Evolutionary conservation across 2,888 invertebrate species (phyloP).

Genomic region (Eucera pruinosa): DNA sequence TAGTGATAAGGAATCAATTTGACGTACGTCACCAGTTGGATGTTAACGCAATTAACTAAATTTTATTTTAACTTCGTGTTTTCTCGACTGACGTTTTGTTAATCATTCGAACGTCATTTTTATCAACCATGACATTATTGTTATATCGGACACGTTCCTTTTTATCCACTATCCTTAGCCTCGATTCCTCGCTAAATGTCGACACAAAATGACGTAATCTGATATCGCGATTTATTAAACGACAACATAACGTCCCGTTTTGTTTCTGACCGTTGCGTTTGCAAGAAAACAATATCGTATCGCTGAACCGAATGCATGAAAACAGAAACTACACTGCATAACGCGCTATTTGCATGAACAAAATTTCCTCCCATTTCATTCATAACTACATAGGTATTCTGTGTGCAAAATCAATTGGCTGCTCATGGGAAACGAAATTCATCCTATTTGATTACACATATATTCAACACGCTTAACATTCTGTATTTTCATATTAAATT

Average conservation of each 20-base stretch:
- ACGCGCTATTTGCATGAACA: not conserved
- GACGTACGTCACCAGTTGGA: no score
- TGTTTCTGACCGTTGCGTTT: not conserved
- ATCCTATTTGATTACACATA: no score
- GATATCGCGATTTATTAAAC: constrained; percentile 7
- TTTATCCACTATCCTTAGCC: not conserved
- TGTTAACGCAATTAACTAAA: no score
- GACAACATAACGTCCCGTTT: not conserved
- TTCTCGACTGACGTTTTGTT: no score
- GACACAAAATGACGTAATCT: constrained; percentile 1
- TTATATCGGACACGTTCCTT: not conserved
- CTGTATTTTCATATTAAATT: no score
- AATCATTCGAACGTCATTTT: not conserved
- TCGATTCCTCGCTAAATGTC: not conserved
- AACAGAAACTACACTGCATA: not conserved
- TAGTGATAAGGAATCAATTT: no score
- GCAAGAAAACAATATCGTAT: constrained; percentile 16
- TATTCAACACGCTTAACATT: no score
- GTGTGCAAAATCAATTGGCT: no score
- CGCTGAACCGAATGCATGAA: constrained; percentile 22
- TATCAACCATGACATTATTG: constrained; percentile 2
- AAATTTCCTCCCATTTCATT: constrained; percentile 6
- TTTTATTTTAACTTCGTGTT: no score
- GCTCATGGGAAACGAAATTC: no score
- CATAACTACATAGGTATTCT: no score